Base-by-base conservation (phyloP, 2,113 vertebrate genomes). In the Pterocles gutturalis region DNA sequence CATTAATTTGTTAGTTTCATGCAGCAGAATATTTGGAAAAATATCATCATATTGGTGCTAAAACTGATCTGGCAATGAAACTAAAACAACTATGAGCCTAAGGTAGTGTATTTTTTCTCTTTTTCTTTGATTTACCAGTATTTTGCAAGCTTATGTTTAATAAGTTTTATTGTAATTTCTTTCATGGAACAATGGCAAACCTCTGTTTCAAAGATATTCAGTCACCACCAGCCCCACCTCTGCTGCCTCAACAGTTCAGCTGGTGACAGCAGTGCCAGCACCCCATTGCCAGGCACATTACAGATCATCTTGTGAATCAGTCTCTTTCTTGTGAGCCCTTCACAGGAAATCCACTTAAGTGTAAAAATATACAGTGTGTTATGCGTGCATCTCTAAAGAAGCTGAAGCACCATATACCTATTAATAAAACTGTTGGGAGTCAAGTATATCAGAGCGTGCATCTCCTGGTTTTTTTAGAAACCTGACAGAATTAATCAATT, bases 401-500 rank as follows among this genome's bases (percentile, higher is more conserved):
- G 38, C n/a, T 72, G 92, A 72, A 93, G 48, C 34, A 78, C 51
- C 69, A 33, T 29, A 65, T 13, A 79, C 49, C 84, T 94, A 48
- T 83, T 89, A 93, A 90, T 78, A 95, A 96, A 94, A 75, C 36
- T 92, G 41, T 91, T 89, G 81, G 64, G 33, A 94, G 57, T 73
- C 92, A 57, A 80, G 38, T 46, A 86, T 84, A 94, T 95, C 78
- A 87, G 60, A 95, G 70, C 21, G 7, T 8, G 43, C 82, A 57
- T 64, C 77, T 97, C 79, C 60, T 69, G 66, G 22, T 88, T 94
- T 94, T 90, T 83, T 90, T 85, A 97, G 64, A 89, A 94, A 87
- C 67, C 67, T 87, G 97, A 95, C 91, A 90, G 66, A 75, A 82
- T 94, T 97, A 91, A 96, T 96, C 94, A 93, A 76, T 95, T 96